Evolutionary conservation across 2,113 vertebrate species (phyloP).

Genomic region (Struthio camelus): DNA sequence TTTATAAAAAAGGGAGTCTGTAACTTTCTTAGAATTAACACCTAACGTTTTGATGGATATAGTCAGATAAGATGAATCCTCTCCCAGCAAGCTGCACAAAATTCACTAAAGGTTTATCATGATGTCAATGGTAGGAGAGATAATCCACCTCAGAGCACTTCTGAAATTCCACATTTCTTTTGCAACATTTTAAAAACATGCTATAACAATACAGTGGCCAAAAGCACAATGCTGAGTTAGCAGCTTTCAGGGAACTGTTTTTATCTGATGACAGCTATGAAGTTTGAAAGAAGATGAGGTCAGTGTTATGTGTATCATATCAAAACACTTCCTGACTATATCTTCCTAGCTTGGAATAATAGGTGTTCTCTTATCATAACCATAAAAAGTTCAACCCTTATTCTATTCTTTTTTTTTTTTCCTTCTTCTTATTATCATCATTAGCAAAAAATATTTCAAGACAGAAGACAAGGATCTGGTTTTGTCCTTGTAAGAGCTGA

Average conservation of each 20-base stretch:
- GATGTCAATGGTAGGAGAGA: slow-evolving; percentile 10
- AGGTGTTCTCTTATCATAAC: not conserved
- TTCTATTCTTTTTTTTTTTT: not conserved
- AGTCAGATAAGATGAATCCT: slow-evolving; percentile 1
- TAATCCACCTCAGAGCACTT: slow-evolving; percentile 24
- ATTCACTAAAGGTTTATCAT: slow-evolving; percentile 19
- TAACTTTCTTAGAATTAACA: slow-evolving; percentile 5
- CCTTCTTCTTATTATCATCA: not conserved
- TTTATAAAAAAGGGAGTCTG: not conserved
- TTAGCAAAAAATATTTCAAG: not conserved
- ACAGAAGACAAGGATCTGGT: not conserved
- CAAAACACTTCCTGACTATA: slow-evolving; percentile 1
- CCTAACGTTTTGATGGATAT: not conserved
- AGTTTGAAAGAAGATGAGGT: slow-evolving; percentile 51
- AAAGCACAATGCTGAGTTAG: slow-evolving; percentile 32
- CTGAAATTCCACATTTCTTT: slow-evolving; percentile 33
- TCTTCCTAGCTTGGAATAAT: not conserved
- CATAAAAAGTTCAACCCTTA: not conserved
- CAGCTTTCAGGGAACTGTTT: slow-evolving; percentile 19
- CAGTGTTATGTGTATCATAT: slow-evolving; percentile 6
- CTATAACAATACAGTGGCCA: not conserved
- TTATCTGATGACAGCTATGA: slow-evolving; percentile 39
- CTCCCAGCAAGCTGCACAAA: slow-evolving; percentile 31
- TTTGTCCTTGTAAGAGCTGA: not conserved
- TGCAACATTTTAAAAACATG: not conserved